A percentile compares a stretch with the other conserved stretches of the same genome.
These are phyloP conservation scores for Andrena haemorrhoa DNA, from an alignment of 2,888 invertebrate genomes.

Conservation along the genomic window DNA sequence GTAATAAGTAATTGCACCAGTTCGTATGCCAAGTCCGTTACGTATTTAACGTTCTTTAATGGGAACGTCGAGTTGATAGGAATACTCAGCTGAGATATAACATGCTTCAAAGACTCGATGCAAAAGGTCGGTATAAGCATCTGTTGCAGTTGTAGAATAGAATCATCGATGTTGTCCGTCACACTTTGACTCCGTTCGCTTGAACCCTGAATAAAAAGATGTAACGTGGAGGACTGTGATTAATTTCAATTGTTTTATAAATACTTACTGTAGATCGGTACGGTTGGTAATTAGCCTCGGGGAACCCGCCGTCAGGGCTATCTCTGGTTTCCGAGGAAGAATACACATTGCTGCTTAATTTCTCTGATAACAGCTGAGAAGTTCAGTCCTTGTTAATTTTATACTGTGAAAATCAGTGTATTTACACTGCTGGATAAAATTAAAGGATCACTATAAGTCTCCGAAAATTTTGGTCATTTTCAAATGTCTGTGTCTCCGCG, in stretches of 20 bases:
- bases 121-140: conserved; percentile 85
- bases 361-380: conserved; percentile 72
- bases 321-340: conserved; percentile 73
- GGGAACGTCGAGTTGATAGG: conserved; percentile 72
- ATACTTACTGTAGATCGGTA: conserved; percentile 75
- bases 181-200: conserved; percentile 76
- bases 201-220: conserved; percentile 63
- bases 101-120: conserved; percentile 82
- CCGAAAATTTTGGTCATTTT: no score
- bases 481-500: no score
- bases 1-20: conserved; percentile 86
- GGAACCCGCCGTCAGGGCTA: conserved; percentile 77
- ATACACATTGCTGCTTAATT: conserved; percentile 70
- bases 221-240: not conserved
- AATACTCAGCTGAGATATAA: conserved; percentile 76
- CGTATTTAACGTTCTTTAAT: conserved; percentile 74
- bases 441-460: no score
- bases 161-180: conserved; percentile 79
- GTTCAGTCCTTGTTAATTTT: conserved; percentile 12
- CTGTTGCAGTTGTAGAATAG: conserved; percentile 84
- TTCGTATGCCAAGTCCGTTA: conserved; percentile 78
- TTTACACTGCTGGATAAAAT: no score
- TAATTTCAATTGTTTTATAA: conserved; percentile 21
- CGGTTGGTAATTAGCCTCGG: conserved; percentile 78
- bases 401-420: not conserved